These are phyloP conservation scores for Sitta carolinensis DNA, from an alignment of 2,797 vertebrate genomes.

Conservation along the genomic window DNA sequence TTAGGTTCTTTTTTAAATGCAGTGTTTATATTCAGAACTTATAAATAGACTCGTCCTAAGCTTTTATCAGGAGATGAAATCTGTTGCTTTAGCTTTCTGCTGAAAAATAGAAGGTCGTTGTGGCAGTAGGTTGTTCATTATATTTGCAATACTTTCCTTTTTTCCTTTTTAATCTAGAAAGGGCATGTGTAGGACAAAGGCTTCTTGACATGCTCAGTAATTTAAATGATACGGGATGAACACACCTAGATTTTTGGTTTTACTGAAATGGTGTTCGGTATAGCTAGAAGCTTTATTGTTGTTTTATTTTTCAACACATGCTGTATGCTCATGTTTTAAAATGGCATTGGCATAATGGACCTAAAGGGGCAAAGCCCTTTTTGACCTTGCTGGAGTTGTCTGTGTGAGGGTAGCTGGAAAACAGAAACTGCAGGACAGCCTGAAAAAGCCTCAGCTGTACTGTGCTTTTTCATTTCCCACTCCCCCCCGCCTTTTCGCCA, in stretches of 20 bases:
- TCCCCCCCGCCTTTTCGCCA: neutral
- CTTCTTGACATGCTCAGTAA: neutral
- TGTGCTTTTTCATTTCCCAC: neutral
- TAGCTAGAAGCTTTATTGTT: neutral
- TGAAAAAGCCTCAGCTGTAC: conserved; percentile 32
- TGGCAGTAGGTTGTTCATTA: neutral
- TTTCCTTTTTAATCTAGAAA: neutral
- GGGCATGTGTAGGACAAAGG: neutral
- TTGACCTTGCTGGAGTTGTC: conserved; percentile 49
- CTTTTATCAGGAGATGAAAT: conserved; percentile 18
- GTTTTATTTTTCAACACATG: neutral
- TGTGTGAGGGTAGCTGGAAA: conserved; percentile 25
- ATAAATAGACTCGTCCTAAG: neutral
- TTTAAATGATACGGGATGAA: neutral
- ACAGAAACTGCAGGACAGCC: conserved; percentile 38
- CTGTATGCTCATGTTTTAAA: neutral
- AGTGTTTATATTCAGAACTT: neutral
- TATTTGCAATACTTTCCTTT: conserved; percentile 13
- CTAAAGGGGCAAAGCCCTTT: conserved; percentile 8
- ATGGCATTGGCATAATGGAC: neutral
- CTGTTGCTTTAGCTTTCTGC: conserved; percentile 51
- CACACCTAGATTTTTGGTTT: neutral
- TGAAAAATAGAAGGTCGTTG: neutral
- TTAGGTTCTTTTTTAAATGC: neutral
- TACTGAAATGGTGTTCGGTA: neutral